These are phyloP conservation scores for Pseudochirops cupreus DNA, from an alignment of 2,797 vertebrate genomes.

Conservation along the genomic window DNA sequence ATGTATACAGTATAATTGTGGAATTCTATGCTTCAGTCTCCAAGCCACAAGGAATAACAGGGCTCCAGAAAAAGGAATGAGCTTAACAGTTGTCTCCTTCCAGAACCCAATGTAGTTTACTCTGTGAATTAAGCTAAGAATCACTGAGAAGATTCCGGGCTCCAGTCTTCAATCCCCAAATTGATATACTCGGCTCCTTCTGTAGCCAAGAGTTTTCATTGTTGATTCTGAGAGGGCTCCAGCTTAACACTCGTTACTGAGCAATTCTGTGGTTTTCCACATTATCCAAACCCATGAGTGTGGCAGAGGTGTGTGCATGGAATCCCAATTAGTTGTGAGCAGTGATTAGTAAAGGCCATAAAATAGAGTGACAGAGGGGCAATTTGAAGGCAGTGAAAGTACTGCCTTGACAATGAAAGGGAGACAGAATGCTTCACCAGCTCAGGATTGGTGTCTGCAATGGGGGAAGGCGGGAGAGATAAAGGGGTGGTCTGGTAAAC, in stretches of 20 bases:
- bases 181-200: background rate
- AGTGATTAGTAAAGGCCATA: constrained; percentile 8
- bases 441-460: background rate
- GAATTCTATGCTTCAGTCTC: constrained; percentile 80
- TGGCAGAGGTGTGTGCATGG: background rate
- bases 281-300: background rate
- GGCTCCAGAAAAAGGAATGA: constrained; percentile 71
- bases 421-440: constrained; percentile 5
- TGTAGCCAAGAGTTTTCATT: background rate
- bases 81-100: constrained; percentile 67
- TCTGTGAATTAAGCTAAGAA: constrained; percentile 22
- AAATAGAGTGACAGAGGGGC: background rate
- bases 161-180: constrained; percentile 27
- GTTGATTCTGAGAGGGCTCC: background rate
- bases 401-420: constrained; percentile 20
- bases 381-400: background rate
- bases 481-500: constrained; percentile 50
- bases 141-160: constrained; percentile 24
- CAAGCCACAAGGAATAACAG: constrained; percentile 82
- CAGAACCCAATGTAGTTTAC: constrained; percentile 54
- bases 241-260: background rate
- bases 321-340: constrained; percentile 39
- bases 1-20: constrained; percentile 83
- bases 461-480: constrained; percentile 13
- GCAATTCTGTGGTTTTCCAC: background rate